A percentile compares a stretch with the other conserved stretches of the same genome.
Evolutionary conservation across 1,140 invertebrate genomes (phyloP).

Genomic region (Pentalonia nigronervosa): DNA sequence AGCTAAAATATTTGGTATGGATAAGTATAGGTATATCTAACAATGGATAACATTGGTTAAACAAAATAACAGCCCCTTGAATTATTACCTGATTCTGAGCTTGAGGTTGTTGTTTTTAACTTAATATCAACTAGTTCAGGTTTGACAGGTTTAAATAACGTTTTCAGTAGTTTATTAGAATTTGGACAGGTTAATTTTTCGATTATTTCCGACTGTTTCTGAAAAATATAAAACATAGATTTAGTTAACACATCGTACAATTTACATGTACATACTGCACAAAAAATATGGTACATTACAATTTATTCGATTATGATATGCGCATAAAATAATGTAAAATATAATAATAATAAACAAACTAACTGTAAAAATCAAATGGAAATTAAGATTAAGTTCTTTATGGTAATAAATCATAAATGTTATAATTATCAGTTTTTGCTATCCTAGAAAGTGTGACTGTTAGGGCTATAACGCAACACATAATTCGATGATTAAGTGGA

Average conservation of each 20-base stretch:
- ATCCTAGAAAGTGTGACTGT: no score
- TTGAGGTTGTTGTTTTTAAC: conserved; percentile 21
- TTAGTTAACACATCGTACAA: neutral
- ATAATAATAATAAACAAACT: neutral
- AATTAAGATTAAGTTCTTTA: neutral
- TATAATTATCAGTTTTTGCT: no score
- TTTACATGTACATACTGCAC: neutral
- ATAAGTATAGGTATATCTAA: no score
- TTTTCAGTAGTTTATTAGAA: neutral
- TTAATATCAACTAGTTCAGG: neutral
- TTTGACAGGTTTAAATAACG: neutral
- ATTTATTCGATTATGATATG: neutral
- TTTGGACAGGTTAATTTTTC: conserved; percentile 5
- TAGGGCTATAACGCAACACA: no score
- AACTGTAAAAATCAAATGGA: neutral
- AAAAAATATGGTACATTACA: neutral
- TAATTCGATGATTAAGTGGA: no score
- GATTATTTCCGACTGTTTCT: conserved; percentile 33
- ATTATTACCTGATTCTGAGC: conserved; percentile 25
- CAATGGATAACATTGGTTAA: neutral
- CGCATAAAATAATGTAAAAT: neutral
- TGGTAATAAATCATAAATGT: no score
- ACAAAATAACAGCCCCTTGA: neutral
- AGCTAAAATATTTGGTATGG: neutral
- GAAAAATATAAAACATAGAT: neutral